These are phyloP conservation scores for Sebastes minor DNA, from an alignment of 2,797 vertebrate species.

Conservation along the genomic window DNA sequence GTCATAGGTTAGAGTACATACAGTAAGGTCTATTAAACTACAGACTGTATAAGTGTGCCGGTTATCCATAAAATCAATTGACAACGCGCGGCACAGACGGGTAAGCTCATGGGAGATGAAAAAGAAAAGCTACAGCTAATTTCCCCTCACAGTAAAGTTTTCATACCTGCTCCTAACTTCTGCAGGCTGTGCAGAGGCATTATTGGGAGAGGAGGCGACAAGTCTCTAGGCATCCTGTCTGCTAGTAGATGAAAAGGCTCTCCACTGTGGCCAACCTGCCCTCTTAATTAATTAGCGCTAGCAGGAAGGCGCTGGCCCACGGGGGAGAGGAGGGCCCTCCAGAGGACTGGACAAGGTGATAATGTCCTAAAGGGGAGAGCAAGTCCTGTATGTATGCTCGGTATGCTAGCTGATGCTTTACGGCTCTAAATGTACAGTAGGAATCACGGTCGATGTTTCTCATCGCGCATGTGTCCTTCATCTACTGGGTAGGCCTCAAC, in stretches of 20 bases:
- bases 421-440: conserved; percentile 18
- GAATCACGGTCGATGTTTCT: conserved; percentile 17
- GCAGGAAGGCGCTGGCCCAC: conserved; percentile 78
- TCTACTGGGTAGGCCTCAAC: conserved; percentile 6
- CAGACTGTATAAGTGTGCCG: not conserved
- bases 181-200: conserved; percentile 57
- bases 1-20: not conserved
- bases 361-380: conserved; percentile 84
- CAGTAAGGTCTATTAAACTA: conserved; percentile 10
- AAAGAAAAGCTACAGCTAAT: conserved; percentile 22
- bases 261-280: conserved; percentile 85
- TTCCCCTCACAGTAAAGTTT: conserved; percentile 23
- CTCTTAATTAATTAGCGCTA: conserved; percentile 89
- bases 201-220: conserved; percentile 73
- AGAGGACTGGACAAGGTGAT: conserved; percentile 86
- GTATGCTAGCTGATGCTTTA: conserved; percentile 49
- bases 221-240: conserved; percentile 81
- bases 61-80: conserved; percentile 22
- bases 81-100: not conserved
- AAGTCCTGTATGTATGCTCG: conserved; percentile 66
- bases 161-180: conserved; percentile 55
- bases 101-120: conserved; percentile 10
- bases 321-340: conserved; percentile 75
- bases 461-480: not conserved
- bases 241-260: conserved; percentile 82